Evolutionary conservation across 2,113 vertebrate genomes (phyloP).

Genomic region (Mormoops blainvillei): DNA sequence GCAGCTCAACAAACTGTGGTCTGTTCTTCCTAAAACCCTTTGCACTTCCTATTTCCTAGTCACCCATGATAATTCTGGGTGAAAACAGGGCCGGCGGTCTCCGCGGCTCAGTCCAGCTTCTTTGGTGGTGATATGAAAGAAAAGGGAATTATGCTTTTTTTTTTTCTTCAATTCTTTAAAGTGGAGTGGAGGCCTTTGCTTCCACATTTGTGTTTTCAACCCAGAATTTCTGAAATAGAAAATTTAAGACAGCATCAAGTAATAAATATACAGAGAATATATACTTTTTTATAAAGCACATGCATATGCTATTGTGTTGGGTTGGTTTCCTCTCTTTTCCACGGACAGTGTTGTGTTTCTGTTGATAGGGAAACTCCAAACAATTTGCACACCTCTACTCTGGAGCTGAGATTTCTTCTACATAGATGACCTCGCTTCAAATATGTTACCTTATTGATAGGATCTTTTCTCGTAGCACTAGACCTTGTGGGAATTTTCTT

Average conservation of each 20-base stretch:
- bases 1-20: constrained; percentile 4
- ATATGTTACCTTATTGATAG: constrained; percentile 89
- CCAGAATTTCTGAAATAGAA: constrained; percentile 63
- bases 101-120: constrained; percentile 39
- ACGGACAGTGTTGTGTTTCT: constrained; percentile 77
- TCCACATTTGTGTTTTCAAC: constrained; percentile 65
- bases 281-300: constrained; percentile 65
- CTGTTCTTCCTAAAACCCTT: not conserved
- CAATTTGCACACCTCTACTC: constrained; percentile 88
- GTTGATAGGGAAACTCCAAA: constrained; percentile 84
- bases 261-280: constrained; percentile 69
- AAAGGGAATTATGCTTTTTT: constrained; percentile 34
- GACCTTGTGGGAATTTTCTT: constrained; percentile 85
- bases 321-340: constrained; percentile 75
- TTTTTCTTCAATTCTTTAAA: not conserved
- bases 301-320: constrained; percentile 62
- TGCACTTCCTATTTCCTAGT: constrained; percentile 50
- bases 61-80: constrained; percentile 37
- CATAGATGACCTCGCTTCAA: constrained; percentile 89
- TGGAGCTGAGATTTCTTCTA: constrained; percentile 88
- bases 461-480: constrained; percentile 96
- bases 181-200: constrained; percentile 38
- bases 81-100: constrained; percentile 44
- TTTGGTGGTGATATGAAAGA: constrained; percentile 63
- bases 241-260: constrained; percentile 58